phyloP scores from a whole-genome alignment of 2,888 invertebrate genomes.

The Caenorhabditis wallacei region DNA sequence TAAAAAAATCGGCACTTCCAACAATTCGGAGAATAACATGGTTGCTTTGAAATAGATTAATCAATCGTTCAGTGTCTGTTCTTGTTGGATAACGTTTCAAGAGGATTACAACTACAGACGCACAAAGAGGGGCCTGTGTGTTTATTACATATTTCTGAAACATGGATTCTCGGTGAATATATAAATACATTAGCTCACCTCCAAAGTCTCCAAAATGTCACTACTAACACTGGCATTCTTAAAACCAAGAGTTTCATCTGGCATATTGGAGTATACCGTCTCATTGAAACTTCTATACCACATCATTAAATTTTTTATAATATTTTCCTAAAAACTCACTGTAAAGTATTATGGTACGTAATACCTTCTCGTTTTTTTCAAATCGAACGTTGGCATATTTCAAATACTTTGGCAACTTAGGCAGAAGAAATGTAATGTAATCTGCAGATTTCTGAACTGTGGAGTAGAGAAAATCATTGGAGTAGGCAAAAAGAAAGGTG shows the following conservation, averaged over 20 bases:
- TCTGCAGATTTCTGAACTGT: not conserved
- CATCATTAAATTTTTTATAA: too few relatives aligned
- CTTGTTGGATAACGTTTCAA: not conserved
- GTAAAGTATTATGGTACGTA: not conserved
- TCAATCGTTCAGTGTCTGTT: not conserved
- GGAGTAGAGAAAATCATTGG: not conserved
- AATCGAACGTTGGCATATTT: constrained; percentile 1
- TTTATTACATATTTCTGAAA: constrained; percentile 1
- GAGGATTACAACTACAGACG: not conserved
- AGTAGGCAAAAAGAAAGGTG: too few relatives aligned
- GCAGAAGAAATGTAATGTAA: not conserved
- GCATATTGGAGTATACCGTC: not conserved
- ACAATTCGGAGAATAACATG: not conserved
- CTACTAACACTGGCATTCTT: not conserved
- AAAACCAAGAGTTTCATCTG: not conserved
- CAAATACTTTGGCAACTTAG: not conserved
- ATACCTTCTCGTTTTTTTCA: not conserved
- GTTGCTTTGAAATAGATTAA: not conserved
- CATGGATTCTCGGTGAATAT: too few relatives aligned
- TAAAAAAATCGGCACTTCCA: not conserved
- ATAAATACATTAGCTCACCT: too few relatives aligned
- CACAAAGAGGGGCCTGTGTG: not conserved
- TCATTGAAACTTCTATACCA: not conserved
- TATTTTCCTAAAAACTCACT: not conserved
- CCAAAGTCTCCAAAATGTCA: not conserved